These are phyloP conservation scores for Drosophila dives DNA, from an alignment of 2,888 invertebrate genomes.

Conservation along the genomic window DNA sequence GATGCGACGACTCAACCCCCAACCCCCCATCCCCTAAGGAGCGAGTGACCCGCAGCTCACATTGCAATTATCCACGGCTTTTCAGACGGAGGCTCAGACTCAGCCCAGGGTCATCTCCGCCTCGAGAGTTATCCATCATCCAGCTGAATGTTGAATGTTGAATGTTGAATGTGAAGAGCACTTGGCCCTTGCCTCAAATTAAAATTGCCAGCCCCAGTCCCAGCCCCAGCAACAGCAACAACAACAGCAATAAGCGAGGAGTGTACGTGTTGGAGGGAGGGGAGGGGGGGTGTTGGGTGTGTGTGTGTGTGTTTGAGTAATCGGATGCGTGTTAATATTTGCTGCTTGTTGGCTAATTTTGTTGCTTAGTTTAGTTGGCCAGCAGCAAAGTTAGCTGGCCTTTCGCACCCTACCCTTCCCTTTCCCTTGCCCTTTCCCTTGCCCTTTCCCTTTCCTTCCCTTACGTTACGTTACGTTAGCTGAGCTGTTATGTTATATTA, in stretches of 20 bases:
- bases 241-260: too few relatives aligned
- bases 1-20: constrained; percentile 3
- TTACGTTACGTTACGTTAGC: constrained; percentile 14
- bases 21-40: background rate
- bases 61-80: constrained; percentile 67
- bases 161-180: constrained; percentile 25
- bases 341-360: constrained; percentile 33
- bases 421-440: too few relatives aligned
- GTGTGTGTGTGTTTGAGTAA: constrained; percentile 4
- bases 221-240: constrained; percentile 9
- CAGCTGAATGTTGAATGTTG: constrained; percentile 8
- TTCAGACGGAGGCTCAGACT: constrained; percentile 15
- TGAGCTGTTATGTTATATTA: background rate
- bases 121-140: constrained; percentile 68
- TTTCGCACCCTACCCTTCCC: too few relatives aligned
- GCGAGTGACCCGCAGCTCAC: constrained; percentile 27
- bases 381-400: background rate
- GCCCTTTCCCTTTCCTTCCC: background rate
- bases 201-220: constrained; percentile 45
- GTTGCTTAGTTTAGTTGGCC: background rate
- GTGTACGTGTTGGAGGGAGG: too few relatives aligned
- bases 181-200: constrained; percentile 60
- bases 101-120: constrained; percentile 32
- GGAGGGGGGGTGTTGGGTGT: background rate
- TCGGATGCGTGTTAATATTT: constrained; percentile 28